Conservation (phyloP, 2,888 invertebrate species). For the Oligia latruncula region DNA sequence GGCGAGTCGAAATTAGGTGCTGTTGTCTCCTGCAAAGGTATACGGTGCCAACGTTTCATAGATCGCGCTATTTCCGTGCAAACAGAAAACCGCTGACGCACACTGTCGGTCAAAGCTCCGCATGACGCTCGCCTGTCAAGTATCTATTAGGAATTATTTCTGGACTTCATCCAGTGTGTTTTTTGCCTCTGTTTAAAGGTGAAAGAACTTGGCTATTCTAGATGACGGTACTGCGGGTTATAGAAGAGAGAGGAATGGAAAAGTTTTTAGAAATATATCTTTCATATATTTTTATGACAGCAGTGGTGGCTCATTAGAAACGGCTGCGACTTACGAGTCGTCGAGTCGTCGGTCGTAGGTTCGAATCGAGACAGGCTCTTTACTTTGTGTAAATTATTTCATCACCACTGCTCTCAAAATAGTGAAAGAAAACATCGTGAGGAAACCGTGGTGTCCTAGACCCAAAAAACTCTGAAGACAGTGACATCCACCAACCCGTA, state of each 20-base stretch:
- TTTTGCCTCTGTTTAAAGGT: slow-evolving; percentile 60
- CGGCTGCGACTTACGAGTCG: neutral
- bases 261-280: slow-evolving; percentile 18
- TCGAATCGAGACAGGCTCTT: neutral
- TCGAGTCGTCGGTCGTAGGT: neutral
- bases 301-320: neutral
- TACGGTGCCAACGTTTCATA: slow-evolving; percentile 82
- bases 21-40: slow-evolving; percentile 82
- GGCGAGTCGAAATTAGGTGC: slow-evolving; percentile 70
- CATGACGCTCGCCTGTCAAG: slow-evolving; percentile 69
- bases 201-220: slow-evolving; percentile 60
- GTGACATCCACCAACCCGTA: neutral
- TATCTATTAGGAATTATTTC: slow-evolving; percentile 67
- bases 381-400: neutral
- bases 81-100: slow-evolving; percentile 68
- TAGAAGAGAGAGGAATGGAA: slow-evolving; percentile 12
- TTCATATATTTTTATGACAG: neutral
- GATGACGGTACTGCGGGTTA: slow-evolving; percentile 19
- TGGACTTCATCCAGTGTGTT: slow-evolving; percentile 64
- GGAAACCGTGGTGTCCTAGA: neutral
- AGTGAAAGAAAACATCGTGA: neutral
- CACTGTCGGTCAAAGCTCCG: slow-evolving; percentile 78
- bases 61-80: slow-evolving; percentile 80
- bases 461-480: neutral
- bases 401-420: neutral